Evolutionary conservation across 2,888 invertebrate genomes (phyloP).

Genomic region (Philonicus albiceps): DNA sequence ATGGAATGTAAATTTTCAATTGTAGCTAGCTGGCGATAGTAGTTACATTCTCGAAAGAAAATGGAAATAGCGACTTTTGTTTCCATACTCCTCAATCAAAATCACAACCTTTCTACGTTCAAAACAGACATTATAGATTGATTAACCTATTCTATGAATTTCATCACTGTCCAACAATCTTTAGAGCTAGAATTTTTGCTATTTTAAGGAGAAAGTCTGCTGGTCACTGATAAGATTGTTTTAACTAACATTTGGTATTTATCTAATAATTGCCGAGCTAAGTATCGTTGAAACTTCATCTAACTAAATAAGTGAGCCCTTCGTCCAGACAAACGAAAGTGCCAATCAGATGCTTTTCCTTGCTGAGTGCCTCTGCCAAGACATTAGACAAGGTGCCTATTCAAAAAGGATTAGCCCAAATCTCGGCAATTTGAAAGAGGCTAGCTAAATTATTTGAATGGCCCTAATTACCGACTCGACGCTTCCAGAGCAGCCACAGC

Average conservation of each 20-base stretch:
- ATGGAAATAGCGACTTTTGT: no score
- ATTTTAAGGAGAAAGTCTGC: neutral
- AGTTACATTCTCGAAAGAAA: no score
- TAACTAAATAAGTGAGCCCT: neutral
- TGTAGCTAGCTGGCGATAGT: no score
- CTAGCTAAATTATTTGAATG: neutral
- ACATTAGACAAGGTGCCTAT: neutral
- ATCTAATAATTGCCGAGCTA: neutral
- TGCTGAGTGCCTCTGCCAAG: neutral
- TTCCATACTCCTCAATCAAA: no score
- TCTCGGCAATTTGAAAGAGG: neutral
- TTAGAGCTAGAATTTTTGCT: neutral
- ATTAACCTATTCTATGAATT: neutral
- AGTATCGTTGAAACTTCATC: neutral
- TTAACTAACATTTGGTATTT: neutral
- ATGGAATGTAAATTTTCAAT: no score
- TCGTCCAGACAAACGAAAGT: neutral
- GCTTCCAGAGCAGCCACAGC: neutral
- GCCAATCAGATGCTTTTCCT: constrained; percentile 23
- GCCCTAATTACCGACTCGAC: neutral
- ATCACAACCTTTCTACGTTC: no score
- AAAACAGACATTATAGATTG: no score
- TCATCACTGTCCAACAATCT: neutral
- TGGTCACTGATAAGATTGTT: neutral
- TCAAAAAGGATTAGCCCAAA: constrained; percentile 15